Conservation (phyloP, 2,797 vertebrate species). For the Steatocranus sp. region DNA sequence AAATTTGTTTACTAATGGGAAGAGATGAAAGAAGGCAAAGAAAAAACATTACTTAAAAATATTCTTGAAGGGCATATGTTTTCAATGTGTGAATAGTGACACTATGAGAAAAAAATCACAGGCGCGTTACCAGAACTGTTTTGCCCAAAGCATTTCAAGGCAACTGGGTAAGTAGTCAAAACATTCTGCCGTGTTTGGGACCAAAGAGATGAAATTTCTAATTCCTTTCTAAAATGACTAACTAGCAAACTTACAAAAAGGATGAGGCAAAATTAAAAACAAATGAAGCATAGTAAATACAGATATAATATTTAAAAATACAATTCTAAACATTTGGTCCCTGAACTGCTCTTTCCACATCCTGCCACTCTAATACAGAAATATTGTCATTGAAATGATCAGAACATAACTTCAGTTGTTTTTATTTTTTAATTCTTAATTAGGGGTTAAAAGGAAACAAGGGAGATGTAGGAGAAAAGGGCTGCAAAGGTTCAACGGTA, state of each 20-base stretch:
- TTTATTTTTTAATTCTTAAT: background rate
- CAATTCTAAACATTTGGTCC: background rate
- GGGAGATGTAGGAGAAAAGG: conserved; percentile 56
- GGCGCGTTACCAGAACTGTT: background rate
- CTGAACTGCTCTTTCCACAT: background rate
- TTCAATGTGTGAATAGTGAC: background rate
- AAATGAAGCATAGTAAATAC: background rate
- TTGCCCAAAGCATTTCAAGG: background rate
- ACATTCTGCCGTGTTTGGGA: background rate
- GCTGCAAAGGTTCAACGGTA: conserved; percentile 50
- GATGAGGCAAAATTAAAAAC: background rate
- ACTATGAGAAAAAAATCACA: background rate
- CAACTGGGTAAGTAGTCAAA: background rate
- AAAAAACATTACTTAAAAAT: background rate
- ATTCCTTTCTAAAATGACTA: background rate
- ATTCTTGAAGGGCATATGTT: background rate
- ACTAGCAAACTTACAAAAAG: background rate
- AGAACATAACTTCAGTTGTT: background rate
- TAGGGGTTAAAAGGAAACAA: conserved; percentile 44
- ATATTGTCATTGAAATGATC: background rate
- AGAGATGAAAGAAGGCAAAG: background rate
- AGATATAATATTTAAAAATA: background rate
- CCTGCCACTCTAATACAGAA: background rate
- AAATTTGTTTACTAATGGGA: background rate
- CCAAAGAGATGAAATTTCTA: background rate